phyloP scores from a whole-genome alignment of 2,888 invertebrate species.

The Zaprionus lineosus region DNA sequence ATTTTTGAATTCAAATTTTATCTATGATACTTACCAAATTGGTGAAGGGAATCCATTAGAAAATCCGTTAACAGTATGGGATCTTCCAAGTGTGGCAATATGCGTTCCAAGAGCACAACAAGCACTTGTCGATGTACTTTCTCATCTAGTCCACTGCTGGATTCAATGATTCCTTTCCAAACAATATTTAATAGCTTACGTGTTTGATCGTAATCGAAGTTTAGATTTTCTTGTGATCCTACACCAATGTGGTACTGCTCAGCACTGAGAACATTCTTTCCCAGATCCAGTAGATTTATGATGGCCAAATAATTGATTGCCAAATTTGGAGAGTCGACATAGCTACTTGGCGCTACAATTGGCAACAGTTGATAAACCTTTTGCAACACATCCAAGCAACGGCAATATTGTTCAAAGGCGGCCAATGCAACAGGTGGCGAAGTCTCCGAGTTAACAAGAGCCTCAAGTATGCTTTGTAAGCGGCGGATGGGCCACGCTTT shows the following conservation, averaged over 20 bases:
- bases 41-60: slow-evolving; percentile 93
- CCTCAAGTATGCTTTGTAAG: slow-evolving; percentile 87
- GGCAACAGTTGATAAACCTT: slow-evolving; percentile 87
- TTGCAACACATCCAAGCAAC: slow-evolving; percentile 90
- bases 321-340: slow-evolving; percentile 84
- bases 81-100: slow-evolving; percentile 90
- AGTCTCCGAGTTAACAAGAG: slow-evolving; percentile 86
- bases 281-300: slow-evolving; percentile 84
- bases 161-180: slow-evolving; percentile 87
- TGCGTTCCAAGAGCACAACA: slow-evolving; percentile 90
- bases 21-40: slow-evolving; percentile 84
- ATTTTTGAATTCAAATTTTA: background rate
- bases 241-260: slow-evolving; percentile 79
- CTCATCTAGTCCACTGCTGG: slow-evolving; percentile 84
- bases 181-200: slow-evolving; percentile 87
- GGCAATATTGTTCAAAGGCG: slow-evolving; percentile 89
- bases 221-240: background rate
- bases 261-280: slow-evolving; percentile 68
- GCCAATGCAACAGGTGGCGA: slow-evolving; percentile 86
- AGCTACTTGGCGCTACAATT: slow-evolving; percentile 84
- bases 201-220: slow-evolving; percentile 84
- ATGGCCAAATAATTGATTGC: slow-evolving; percentile 86
- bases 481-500: slow-evolving; percentile 84
- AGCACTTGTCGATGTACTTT: slow-evolving; percentile 90
- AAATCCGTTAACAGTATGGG: slow-evolving; percentile 95